These are phyloP conservation scores for Temnopleurus reevesii DNA, from an alignment of 53 echinoderm and acorn worm species.

Conservation along the genomic window DNA sequence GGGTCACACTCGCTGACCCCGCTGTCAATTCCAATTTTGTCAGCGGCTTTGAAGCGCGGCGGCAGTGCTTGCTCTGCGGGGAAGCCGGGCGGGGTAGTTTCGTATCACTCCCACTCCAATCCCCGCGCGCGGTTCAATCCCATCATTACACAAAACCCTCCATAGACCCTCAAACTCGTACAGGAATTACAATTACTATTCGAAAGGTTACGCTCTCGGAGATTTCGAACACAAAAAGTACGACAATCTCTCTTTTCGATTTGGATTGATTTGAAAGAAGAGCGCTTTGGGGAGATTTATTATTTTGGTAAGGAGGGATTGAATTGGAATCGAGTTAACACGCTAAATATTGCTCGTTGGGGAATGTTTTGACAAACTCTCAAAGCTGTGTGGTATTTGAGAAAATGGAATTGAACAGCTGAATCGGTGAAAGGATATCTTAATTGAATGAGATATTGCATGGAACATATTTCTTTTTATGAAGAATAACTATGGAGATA, in stretches of 20 bases:
- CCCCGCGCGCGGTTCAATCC: neutral
- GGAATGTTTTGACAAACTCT: slow-evolving; percentile 39
- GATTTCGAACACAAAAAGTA: neutral
- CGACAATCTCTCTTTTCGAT: neutral
- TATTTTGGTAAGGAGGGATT: slow-evolving; percentile 14
- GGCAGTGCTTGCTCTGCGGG: slow-evolving; percentile 31
- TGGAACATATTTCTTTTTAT: neutral
- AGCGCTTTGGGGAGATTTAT: slow-evolving; percentile 28
- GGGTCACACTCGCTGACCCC: neutral
- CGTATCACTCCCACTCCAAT: slow-evolving; percentile 10
- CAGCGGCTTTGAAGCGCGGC: slow-evolving; percentile 17
- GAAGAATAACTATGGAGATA: too few relatives aligned
- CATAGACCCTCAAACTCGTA: neutral
- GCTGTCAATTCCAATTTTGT: slow-evolving; percentile 43
- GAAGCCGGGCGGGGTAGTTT: slow-evolving; percentile 36
- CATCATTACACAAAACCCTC: neutral
- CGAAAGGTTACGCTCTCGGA: neutral
- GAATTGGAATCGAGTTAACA: slow-evolving; percentile 52
- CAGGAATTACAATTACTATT: slow-evolving; percentile 43
- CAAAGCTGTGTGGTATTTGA: slow-evolving; percentile 34
- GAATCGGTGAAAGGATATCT: slow-evolving; percentile 30
- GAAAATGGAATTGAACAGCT: neutral
- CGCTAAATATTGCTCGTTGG: slow-evolving; percentile 26
- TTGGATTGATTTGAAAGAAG: neutral
- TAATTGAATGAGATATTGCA: slow-evolving; percentile 53